Evolutionary conservation across 2,113 vertebrate genomes (phyloP), one percentile per base, ranked within the genome.

Genomic region (Polyodon spathula): DNA sequence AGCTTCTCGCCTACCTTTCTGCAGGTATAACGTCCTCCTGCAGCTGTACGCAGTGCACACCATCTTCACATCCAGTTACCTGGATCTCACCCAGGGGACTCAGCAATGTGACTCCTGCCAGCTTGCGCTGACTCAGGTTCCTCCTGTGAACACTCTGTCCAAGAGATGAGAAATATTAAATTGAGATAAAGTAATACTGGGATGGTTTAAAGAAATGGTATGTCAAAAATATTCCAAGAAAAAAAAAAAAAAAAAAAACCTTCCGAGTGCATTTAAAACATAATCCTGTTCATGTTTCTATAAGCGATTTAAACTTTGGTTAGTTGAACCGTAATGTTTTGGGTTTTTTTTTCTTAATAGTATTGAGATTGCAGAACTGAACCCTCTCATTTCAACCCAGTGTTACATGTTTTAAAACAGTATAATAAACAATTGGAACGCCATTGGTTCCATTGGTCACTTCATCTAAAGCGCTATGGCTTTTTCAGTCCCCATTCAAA

Each of bases 71-170:
- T 40, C 87, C 93, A 1, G 67, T 82, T 37, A 95, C 71, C 77
- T 83, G 51, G 1, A 97, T 80, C 58, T 55, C 84, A 63, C 94
- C 93, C 82, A 97, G 44, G 12, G 94, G 89, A 77, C 86, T 91
- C 51, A 76, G 78, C 79, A 93, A 64, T 15, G 71, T 68, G 44
- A 73, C 73, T 3, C 62, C 76, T 37, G 75, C 65, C 71, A 82
- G 79, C 80, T 50, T 27, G 72, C 82, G 81, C 44, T 68, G 67
- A 65, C n/a, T 65, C 58, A 14, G 73, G 64, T 72, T 75, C 78
- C 75, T 69, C 65, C 78, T 81, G 70, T 64, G 38, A 54, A 37
- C 65, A 78, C 78, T 78, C 87, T 87, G 80, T 58, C 63, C 63
- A 66, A 66, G 65, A 67, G 75, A 79, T 73, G 61, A 75, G 75